Percentiles rank a stretch among this genome's conserved stretches.
Evolutionary conservation across 2,113 vertebrate genomes (phyloP).

Genomic region (Corythaeola cristata): DNA sequence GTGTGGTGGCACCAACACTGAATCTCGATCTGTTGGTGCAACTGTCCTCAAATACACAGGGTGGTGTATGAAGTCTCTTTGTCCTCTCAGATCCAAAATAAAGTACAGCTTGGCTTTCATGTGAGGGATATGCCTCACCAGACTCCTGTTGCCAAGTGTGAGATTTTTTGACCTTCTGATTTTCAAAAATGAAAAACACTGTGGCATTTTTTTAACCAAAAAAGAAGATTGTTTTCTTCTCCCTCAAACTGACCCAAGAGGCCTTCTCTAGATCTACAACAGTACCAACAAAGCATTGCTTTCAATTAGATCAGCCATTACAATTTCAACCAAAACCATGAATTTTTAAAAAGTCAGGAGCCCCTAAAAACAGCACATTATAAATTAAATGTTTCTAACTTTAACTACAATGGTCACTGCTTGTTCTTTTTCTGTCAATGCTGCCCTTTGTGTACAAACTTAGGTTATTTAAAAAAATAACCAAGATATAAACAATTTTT

Average conservation of each 20-base stretch:
- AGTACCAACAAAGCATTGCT: background rate
- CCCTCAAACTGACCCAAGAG: background rate
- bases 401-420: background rate
- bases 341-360: background rate
- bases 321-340: background rate
- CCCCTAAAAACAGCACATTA: background rate
- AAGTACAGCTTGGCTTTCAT: background rate
- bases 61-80: accelerated
- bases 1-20: accelerated
- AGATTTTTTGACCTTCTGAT: background rate
- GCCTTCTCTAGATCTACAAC: background rate
- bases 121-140: background rate
- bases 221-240: background rate
- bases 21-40: background rate
- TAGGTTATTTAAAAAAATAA: background rate
- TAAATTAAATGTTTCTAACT: background rate
- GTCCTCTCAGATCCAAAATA: background rate
- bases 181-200: background rate
- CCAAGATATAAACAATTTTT: background rate
- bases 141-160: background rate
- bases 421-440: background rate
- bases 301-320: background rate
- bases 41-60: background rate
- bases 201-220: background rate
- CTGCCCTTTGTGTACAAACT: background rate